These are phyloP conservation scores for Pogonomyrmex barbatus DNA, from an alignment of 1,140 invertebrate species.

Conservation along the genomic window DNA sequence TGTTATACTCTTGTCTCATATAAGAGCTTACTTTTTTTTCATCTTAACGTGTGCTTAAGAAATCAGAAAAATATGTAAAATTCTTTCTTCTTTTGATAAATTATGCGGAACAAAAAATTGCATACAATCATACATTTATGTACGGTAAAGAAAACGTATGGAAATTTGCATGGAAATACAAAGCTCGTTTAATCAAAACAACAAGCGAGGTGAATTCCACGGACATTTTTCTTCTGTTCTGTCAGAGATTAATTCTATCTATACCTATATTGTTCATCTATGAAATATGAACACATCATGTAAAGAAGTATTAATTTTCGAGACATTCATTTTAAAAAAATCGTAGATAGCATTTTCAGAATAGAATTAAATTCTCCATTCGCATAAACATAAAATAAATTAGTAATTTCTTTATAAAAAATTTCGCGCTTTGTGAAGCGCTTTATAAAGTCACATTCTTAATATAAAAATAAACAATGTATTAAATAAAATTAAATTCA, in stretches of 20 bases:
- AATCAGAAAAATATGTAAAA: constrained; percentile 1
- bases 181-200: constrained; percentile 53
- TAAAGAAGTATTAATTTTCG: background rate
- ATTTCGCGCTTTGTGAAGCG: background rate
- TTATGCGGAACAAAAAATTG: constrained; percentile 32
- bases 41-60: constrained; percentile 36
- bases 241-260: constrained; percentile 44
- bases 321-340: background rate
- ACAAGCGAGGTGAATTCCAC: constrained; percentile 43
- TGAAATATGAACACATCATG: background rate
- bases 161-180: constrained; percentile 55
- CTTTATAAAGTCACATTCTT: background rate
- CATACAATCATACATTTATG: constrained; percentile 39
- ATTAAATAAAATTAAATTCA: background rate
- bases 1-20: background rate
- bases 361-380: background rate
- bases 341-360: background rate
- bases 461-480: background rate
- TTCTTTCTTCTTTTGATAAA: constrained; percentile 41
- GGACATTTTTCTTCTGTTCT: constrained; percentile 35
- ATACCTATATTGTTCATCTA: constrained; percentile 8
- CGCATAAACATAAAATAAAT: background rate
- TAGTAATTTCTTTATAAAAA: background rate
- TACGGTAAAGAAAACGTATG: constrained; percentile 55
- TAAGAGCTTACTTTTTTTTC: background rate